A percentile compares a stretch with the other conserved stretches of the same genome.
phyloP scores from a whole-genome alignment of 2,113 vertebrate species.

The Nycticryphes semicollaris region DNA sequence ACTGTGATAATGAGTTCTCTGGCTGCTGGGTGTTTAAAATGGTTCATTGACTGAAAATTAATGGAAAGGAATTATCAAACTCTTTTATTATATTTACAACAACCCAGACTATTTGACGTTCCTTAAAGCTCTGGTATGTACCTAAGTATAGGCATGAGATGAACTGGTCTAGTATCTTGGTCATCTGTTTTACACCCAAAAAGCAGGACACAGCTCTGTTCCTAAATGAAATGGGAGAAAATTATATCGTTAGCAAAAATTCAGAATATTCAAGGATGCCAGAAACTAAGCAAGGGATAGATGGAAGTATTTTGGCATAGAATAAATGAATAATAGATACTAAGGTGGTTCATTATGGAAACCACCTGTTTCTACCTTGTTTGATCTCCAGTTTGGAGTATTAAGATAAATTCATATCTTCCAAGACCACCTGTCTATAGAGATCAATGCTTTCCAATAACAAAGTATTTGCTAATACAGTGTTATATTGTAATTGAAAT shows the following conservation, averaged over 20 bases:
- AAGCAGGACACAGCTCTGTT: neutral
- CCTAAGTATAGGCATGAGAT: neutral
- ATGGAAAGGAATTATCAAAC: neutral
- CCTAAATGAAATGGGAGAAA: neutral
- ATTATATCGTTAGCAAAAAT: neutral
- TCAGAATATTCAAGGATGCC: neutral
- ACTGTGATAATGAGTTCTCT: neutral
- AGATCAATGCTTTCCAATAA: slow-evolving; percentile 6
- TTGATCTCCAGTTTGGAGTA: slow-evolving; percentile 36
- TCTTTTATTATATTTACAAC: neutral
- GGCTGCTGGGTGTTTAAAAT: neutral
- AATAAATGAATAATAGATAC: slow-evolving; percentile 10
- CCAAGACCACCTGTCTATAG: neutral
- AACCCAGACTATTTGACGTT: neutral
- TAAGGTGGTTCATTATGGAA: neutral
- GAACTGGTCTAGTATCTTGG: neutral
- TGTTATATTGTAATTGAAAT: slow-evolving; percentile 25
- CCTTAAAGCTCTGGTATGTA: neutral
- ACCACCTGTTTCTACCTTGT: slow-evolving; percentile 4
- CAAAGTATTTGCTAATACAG: neutral
- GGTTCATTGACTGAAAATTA: neutral
- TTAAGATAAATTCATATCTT: slow-evolving; percentile 4
- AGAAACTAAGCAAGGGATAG: neutral
- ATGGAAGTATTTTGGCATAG: neutral
- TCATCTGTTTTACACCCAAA: neutral